phyloP scores from a whole-genome alignment of 2,113 vertebrate genomes.

The Colaptes auratus region DNA sequence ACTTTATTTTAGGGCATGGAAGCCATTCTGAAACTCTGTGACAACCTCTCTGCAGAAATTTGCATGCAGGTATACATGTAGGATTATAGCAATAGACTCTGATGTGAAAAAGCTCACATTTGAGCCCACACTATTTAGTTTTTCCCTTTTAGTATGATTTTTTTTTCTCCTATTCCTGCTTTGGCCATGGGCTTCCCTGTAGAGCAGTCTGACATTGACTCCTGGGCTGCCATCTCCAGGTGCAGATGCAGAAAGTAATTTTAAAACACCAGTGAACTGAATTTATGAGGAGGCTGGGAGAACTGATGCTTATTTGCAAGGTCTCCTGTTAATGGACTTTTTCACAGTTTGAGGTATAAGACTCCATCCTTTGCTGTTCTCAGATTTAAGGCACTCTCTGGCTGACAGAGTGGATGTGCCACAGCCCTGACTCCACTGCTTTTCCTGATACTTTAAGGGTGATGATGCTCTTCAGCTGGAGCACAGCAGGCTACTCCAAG shows the following conservation, averaged over 20 bases:
- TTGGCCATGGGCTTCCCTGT: not conserved
- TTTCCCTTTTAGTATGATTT: not conserved
- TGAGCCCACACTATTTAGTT: not conserved
- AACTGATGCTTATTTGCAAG: not conserved
- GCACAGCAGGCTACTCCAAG: not conserved
- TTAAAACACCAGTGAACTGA: not conserved
- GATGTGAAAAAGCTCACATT: not conserved
- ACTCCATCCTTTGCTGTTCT: not conserved
- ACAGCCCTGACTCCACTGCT: slow-evolving; percentile 15
- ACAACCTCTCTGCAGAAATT: not conserved
- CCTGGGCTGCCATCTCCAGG: not conserved
- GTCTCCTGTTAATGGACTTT: not conserved
- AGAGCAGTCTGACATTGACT: not conserved
- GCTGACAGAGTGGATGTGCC: slow-evolving; percentile 4
- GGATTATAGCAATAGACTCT: not conserved
- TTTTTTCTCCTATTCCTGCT: not conserved
- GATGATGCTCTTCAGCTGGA: not conserved
- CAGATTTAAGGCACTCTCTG: slow-evolving; percentile 31
- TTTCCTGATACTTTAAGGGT: slow-evolving; percentile 14
- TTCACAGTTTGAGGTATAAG: not conserved
- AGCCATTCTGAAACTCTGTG: not conserved
- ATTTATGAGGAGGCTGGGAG: not conserved
- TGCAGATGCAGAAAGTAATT: not conserved
- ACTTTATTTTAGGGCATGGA: not conserved
- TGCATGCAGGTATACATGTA: too few species aligned